Evolutionary conservation across 2,888 invertebrate species (phyloP).

Genomic region (Ophion costatus): DNA sequence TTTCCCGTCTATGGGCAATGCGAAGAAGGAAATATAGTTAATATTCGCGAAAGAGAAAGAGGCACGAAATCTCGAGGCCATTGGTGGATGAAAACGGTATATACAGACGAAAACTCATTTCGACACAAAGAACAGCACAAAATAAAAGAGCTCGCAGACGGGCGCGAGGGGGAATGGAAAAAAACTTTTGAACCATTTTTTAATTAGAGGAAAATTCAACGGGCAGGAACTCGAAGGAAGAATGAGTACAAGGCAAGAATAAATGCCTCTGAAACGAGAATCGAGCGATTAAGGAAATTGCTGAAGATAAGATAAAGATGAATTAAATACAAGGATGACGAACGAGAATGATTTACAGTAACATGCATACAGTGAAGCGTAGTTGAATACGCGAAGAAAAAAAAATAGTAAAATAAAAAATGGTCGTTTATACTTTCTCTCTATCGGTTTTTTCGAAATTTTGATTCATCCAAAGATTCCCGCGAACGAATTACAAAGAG

Average conservation of each 20-base stretch:
- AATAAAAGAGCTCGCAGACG: not conserved
- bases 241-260: no score
- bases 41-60: conserved; percentile 22
- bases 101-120: conserved; percentile 14
- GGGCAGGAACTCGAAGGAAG: not conserved
- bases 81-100: conserved; percentile 9
- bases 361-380: no score
- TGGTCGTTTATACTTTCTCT: no score
- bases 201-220: not conserved
- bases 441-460: no score
- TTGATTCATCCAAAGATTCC: no score
- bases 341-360: no score
- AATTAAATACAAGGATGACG: not conserved
- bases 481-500: no score
- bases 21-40: conserved; percentile 25
- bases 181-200: conserved; percentile 31
- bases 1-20: conserved; percentile 10
- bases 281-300: not conserved
- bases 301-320: conserved; percentile 2
- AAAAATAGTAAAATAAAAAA: no score
- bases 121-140: not conserved
- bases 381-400: no score
- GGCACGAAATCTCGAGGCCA: conserved; percentile 16
- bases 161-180: not conserved
- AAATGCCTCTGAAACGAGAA: no score